Conservation (phyloP, 1,140 invertebrate species). For the Bombus haemorrhoidalis region DNA sequence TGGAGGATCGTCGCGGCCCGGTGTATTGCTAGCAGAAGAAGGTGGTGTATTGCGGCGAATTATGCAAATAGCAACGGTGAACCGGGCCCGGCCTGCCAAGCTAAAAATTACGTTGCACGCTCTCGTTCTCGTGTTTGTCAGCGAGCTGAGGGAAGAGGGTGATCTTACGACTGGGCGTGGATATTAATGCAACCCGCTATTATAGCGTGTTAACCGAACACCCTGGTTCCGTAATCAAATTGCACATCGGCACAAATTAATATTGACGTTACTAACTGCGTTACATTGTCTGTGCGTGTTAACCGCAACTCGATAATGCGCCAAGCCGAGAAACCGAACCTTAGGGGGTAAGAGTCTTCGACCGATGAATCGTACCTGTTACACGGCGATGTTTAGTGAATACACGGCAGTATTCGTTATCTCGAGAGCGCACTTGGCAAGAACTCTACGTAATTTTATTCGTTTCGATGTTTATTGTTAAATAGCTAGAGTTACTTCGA, state of each 20-base stretch:
- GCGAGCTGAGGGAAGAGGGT: too few species aligned
- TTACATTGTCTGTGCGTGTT: constrained; percentile 52
- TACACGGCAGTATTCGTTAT: not conserved
- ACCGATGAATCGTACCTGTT: not conserved
- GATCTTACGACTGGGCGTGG: not conserved
- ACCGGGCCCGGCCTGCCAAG: not conserved
- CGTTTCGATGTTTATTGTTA: too few species aligned
- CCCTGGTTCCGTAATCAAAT: constrained; percentile 39
- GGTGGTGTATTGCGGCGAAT: not conserved
- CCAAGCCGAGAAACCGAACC: not conserved
- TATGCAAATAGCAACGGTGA: constrained; percentile 10
- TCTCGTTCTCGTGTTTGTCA: not conserved
- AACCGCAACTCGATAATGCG: constrained; percentile 43
- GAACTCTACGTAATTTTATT: too few species aligned
- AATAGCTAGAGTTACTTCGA: too few species aligned
- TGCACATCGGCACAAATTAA: constrained; percentile 56
- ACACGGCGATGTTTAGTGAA: not conserved
- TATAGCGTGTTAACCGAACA: constrained; percentile 46
- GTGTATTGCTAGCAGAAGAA: not conserved
- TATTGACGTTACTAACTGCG: constrained; percentile 54
- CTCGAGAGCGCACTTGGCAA: not conserved
- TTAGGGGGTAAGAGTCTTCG: not conserved
- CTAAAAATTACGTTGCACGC: not conserved
- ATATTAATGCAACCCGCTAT: constrained; percentile 30
- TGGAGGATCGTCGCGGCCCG: not conserved